phyloP scores from a whole-genome alignment of 2,888 invertebrate species.

The Prosapia bicincta region DNA sequence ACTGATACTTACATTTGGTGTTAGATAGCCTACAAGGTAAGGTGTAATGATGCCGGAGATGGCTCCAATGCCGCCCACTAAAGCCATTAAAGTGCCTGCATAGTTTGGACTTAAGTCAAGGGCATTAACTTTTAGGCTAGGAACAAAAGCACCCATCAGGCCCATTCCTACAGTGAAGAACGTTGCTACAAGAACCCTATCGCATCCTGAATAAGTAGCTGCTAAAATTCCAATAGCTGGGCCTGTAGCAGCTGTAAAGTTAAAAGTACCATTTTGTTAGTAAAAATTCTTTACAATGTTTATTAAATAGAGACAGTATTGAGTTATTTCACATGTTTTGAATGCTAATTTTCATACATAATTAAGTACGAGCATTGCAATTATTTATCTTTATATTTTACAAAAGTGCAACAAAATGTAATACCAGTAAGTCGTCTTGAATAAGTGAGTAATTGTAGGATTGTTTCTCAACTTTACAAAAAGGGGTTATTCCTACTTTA shows the following conservation, averaged over 20 bases:
- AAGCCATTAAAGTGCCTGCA: constrained; percentile 61
- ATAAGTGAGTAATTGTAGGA: no score
- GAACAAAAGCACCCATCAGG: constrained; percentile 65
- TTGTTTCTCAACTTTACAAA: no score
- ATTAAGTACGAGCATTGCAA: no score
- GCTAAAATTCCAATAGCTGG: constrained; percentile 40
- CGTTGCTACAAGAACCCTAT: constrained; percentile 56
- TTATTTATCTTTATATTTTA: no score
- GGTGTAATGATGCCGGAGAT: constrained; percentile 60
- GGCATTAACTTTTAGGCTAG: constrained; percentile 66
- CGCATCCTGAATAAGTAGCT: constrained; percentile 51
- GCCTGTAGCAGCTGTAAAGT: constrained; percentile 39
- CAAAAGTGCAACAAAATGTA: no score
- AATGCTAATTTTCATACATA: no score
- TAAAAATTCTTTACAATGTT: no score
- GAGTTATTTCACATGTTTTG: no score
- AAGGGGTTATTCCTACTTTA: no score
- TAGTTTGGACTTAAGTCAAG: constrained; percentile 64
- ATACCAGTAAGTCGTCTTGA: no score
- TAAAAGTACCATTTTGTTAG: no score
- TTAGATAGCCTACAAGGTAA: constrained; percentile 57
- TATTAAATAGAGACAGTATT: no score
- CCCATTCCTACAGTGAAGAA: constrained; percentile 66
- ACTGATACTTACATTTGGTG: constrained; percentile 52
- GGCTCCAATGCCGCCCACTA: constrained; percentile 61